phyloP scores from a whole-genome alignment of 2,888 invertebrate genomes.

The Temnothorax ravouxi region DNA sequence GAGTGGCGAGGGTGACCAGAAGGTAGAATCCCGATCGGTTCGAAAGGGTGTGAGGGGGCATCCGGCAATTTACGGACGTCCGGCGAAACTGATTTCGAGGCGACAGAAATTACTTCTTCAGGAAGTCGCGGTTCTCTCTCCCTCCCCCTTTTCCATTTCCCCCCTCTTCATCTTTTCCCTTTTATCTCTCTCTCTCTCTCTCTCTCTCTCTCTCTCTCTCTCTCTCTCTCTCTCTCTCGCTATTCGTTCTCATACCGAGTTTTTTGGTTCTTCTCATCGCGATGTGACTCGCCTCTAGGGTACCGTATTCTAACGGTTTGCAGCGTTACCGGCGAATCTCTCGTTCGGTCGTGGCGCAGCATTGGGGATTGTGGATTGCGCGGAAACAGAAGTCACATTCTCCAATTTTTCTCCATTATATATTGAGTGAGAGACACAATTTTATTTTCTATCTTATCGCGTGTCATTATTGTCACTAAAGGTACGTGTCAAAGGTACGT shows the following conservation, averaged over 20 bases:
- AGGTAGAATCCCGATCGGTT: slow-evolving; percentile 60
- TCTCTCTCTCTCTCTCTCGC: slow-evolving; percentile 2
- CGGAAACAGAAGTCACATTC: slow-evolving; percentile 10
- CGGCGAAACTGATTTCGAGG: slow-evolving; percentile 81
- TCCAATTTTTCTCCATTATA: slow-evolving; percentile 27
- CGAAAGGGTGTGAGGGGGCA: slow-evolving; percentile 60
- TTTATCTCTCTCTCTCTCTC: background rate
- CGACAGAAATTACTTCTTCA: slow-evolving; percentile 78
- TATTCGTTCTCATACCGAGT: slow-evolving; percentile 15
- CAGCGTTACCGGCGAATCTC: slow-evolving; percentile 43
- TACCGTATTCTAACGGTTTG: slow-evolving; percentile 30
- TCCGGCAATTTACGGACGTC: slow-evolving; percentile 80
- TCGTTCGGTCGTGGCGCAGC: slow-evolving; percentile 15
- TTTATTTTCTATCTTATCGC: background rate
- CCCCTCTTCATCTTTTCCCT: background rate
- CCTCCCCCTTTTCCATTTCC: background rate
- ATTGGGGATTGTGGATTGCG: slow-evolving; percentile 12
- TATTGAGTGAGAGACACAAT: slow-evolving; percentile 16
- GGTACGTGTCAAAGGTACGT: background rate
- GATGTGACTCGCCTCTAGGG: slow-evolving; percentile 53
- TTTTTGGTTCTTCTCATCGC: slow-evolving; percentile 36
- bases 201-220: background rate
- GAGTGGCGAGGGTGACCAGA: slow-evolving; percentile 49
- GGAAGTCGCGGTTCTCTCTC: slow-evolving; percentile 62
- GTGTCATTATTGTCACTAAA: background rate